Percentiles rank a stretch among this genome's conserved stretches.
These are phyloP conservation scores for Ovis aries DNA, from an alignment of 2,113 vertebrate genomes.

Conservation along the genomic window ARS-UI_Ramb_v3.0 NC_056056.1:93319501-93320000, in stretches of 20 bases:
- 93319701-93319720: background rate
- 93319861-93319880: background rate
- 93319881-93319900: background rate
- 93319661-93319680: background rate
- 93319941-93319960: background rate
- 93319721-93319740: background rate
- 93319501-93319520: background rate
- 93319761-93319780: background rate
- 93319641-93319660: background rate
- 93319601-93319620: background rate
- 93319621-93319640: background rate
- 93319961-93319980: background rate
- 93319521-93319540: background rate
- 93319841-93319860: background rate
- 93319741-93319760: background rate
- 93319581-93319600: background rate
- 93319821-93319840: background rate
- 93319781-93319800: background rate
- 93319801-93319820: background rate
- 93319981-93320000: background rate
- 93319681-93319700: background rate
- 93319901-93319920: background rate
- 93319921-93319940: background rate
- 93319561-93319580: constrained; percentile 10
- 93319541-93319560: background rate